Conservation (phyloP, 2,797 vertebrate species). For the Coluber constrictor region DNA sequence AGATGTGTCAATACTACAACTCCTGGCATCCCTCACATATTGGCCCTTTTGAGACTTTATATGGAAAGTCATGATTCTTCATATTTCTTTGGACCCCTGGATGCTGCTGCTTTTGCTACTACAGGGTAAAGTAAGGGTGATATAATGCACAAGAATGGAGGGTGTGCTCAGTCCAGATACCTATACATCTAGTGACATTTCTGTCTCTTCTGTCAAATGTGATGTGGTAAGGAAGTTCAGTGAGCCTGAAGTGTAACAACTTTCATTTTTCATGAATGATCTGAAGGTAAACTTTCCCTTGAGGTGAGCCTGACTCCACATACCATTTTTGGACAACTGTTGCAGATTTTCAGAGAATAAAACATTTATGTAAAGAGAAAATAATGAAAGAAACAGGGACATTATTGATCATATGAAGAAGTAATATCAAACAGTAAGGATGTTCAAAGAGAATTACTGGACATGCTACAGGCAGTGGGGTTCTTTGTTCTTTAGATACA, state of each 20-base stretch:
- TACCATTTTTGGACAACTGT: background rate
- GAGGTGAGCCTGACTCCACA: background rate
- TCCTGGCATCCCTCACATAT: background rate
- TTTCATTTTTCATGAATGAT: background rate
- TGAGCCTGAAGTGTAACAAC: background rate
- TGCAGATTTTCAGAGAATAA: background rate
- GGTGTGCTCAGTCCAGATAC: background rate
- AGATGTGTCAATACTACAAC: background rate
- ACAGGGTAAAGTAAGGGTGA: background rate
- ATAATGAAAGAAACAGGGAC: background rate
- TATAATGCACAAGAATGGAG: background rate
- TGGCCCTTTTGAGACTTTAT: background rate
- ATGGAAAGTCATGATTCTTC: background rate
- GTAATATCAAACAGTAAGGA: background rate
- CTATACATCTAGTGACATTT: background rate
- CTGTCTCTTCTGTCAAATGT: background rate
- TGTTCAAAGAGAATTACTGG: background rate
- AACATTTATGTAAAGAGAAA: background rate
- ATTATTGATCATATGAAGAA: background rate
- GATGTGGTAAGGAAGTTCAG: background rate
- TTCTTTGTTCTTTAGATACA: background rate
- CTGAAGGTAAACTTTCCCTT: background rate
- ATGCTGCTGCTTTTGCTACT: background rate
- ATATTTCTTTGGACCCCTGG: background rate
- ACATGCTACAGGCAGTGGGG: background rate